A percentile compares a stretch with the other conserved stretches of the same genome.
Evolutionary conservation across 2,113 vertebrate genomes (phyloP).

Genomic region (Acanthisitta chloris): DNA sequence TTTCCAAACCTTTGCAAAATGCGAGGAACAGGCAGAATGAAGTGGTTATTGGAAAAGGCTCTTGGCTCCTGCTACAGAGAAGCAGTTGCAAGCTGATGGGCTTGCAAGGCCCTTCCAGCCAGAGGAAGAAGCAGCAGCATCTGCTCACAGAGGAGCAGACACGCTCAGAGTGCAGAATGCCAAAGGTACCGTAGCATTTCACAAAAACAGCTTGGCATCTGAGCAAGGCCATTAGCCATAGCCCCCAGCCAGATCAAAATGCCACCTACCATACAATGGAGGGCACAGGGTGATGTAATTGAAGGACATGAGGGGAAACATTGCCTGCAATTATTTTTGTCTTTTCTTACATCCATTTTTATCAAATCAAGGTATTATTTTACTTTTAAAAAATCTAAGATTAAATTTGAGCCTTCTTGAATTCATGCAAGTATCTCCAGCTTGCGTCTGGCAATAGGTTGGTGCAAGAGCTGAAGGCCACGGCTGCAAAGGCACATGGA

Average conservation of each 20-base stretch:
- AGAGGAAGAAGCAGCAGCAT: not conserved
- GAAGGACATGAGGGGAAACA: not conserved
- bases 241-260: not conserved
- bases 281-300: not conserved
- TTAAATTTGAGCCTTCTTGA: not conserved
- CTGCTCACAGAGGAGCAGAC: not conserved
- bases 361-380: not conserved
- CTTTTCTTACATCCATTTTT: not conserved
- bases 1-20: not conserved
- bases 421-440: not conserved
- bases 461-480: accelerated
- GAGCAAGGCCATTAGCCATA: not conserved
- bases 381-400: not conserved
- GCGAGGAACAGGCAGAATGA: not conserved
- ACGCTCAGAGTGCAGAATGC: accelerated
- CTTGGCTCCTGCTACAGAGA: not conserved
- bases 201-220: not conserved
- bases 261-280: not conserved
- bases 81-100: not conserved
- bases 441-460: too few relatives aligned
- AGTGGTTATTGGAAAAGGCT: not conserved
- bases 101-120: not conserved
- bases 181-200: not conserved
- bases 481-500: accelerated
- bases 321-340: not conserved